Evolutionary conservation across 2,888 invertebrate genomes (phyloP).

Genomic region (Dryobotodes eremita): DNA sequence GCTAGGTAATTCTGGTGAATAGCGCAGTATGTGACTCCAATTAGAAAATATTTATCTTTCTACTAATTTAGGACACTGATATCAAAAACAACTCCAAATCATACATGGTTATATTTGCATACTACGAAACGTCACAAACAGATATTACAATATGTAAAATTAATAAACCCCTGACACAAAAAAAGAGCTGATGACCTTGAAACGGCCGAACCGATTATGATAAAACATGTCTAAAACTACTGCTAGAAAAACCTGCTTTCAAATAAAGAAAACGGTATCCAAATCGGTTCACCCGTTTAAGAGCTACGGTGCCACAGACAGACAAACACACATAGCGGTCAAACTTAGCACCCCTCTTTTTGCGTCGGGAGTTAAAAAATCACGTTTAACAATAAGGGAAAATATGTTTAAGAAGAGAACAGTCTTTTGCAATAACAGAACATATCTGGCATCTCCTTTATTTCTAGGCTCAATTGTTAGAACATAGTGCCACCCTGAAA

Average conservation of each 20-base stretch:
- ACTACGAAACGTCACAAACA: background rate
- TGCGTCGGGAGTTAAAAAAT: too few species aligned
- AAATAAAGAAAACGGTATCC: too few species aligned
- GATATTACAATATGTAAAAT: background rate
- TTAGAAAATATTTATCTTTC: background rate
- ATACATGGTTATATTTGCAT: background rate
- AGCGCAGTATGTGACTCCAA: background rate
- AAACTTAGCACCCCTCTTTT: too few species aligned
- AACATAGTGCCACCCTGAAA: conserved; percentile 43
- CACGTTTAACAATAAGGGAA: background rate
- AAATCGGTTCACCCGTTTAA: too few species aligned
- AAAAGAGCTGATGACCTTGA: too few species aligned
- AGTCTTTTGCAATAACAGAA: background rate
- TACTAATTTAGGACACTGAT: background rate
- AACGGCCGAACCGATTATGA: too few species aligned
- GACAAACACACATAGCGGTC: too few species aligned
- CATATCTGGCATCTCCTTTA: background rate
- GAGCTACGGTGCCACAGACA: too few species aligned
- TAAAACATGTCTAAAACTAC: too few species aligned
- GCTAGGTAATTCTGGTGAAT: background rate
- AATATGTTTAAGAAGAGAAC: background rate
- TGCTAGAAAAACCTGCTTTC: too few species aligned
- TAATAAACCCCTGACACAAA: too few species aligned
- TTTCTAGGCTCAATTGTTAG: background rate
- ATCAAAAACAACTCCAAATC: background rate